Conservation (phyloP, 2,113 vertebrate genomes). For the Gymnocephalus cernua region DNA sequence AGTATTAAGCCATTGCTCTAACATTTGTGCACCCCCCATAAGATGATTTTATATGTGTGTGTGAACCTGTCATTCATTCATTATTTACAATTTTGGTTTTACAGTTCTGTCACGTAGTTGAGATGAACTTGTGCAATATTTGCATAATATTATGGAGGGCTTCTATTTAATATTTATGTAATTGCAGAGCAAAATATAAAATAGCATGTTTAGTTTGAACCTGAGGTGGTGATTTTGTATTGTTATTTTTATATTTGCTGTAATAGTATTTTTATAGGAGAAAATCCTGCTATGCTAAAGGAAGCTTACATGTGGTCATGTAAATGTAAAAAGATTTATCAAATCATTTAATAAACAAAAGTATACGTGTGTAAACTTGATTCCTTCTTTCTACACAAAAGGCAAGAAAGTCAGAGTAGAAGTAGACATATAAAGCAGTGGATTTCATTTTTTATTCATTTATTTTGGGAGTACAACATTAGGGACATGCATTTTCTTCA, state of each 20-base stretch:
- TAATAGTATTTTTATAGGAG: slow-evolving; percentile 82
- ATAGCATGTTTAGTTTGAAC: slow-evolving; percentile 47
- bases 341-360: slow-evolving; percentile 75
- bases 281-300: slow-evolving; percentile 50
- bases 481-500: neutral
- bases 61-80: slow-evolving; percentile 23
- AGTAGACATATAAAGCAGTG: neutral
- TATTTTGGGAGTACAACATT: neutral
- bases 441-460: neutral
- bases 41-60: slow-evolving; percentile 42
- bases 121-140: slow-evolving; percentile 83
- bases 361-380: slow-evolving; percentile 47
- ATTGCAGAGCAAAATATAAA: slow-evolving; percentile 40
- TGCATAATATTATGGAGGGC: slow-evolving; percentile 74
- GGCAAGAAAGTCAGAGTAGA: neutral
- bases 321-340: slow-evolving; percentile 68
- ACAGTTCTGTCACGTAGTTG: slow-evolving; percentile 45
- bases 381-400: slow-evolving; percentile 26
- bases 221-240: slow-evolving; percentile 67
- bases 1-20: slow-evolving; percentile 47
- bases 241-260: slow-evolving; percentile 80
- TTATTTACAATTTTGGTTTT: slow-evolving; percentile 42
- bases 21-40: slow-evolving; percentile 36
- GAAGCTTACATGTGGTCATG: slow-evolving; percentile 59
- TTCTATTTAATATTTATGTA: slow-evolving; percentile 84